Percentiles rank a stretch among this genome's conserved stretches.
These are phyloP conservation scores for Lethocerus indicus DNA, from an alignment of 1,140 invertebrate genomes.

Conservation along the genomic window DNA sequence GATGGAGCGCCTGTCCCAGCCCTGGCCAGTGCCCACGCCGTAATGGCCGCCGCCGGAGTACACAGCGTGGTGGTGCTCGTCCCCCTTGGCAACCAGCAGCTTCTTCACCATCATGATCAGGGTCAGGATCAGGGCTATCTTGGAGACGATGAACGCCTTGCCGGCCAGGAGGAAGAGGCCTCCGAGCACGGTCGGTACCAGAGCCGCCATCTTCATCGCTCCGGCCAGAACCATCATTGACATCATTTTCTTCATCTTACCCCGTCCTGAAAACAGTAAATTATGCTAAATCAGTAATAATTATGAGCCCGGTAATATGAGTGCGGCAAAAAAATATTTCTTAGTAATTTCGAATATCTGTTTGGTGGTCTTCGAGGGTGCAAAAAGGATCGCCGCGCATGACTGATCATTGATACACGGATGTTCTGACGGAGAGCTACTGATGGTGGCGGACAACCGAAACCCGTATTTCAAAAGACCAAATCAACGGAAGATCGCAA, in stretches of 20 bases:
- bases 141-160: constrained; percentile 54
- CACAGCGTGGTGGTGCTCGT: constrained; percentile 23
- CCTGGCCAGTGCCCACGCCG: constrained; percentile 22
- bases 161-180: constrained; percentile 51
- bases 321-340: background rate
- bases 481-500: too few species aligned
- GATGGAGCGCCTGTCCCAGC: constrained; percentile 40
- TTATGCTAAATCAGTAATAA: background rate
- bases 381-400: background rate
- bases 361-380: background rate
- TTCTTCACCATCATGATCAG: constrained; percentile 61
- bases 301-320: background rate
- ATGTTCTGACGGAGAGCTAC: background rate
- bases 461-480: too few species aligned
- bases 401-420: too few species aligned
- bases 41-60: constrained; percentile 11
- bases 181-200: constrained; percentile 54
- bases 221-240: constrained; percentile 39
- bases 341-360: background rate
- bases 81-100: constrained; percentile 29
- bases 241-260: constrained; percentile 34
- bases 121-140: constrained; percentile 57
- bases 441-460: background rate
- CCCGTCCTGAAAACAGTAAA: constrained; percentile 19
- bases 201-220: constrained; percentile 43